Evolutionary conservation across 35 echinoderm and acorn worm species (phyloP), one percentile per base, ranked within the genome.

Genomic region (Strongylocentrotus purpuratus): DNA sequence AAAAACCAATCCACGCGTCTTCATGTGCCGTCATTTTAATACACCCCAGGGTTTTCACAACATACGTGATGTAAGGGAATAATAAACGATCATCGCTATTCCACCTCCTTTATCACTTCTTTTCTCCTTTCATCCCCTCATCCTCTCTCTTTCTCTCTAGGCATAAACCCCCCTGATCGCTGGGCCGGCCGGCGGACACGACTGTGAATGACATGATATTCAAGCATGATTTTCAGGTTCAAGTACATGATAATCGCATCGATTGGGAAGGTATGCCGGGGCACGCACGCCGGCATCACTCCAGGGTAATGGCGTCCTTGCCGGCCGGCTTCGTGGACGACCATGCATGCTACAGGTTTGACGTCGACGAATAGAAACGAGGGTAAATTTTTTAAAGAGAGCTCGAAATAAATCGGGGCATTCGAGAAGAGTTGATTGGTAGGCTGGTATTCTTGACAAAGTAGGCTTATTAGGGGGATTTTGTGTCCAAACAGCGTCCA

Each of bases 171-270:
- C 65, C 61, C 17, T 46, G 87, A 33, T 89, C 33, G 45, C 12
- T 45, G 86, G 33, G 20, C 70, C 31, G 14, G n/a, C 28, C 9
- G 33, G 85, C n/a, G 33, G 85, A 86, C 87, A 45, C 31, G 32
- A 9, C 87, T 46, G 45, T 89, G 33, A 46, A 45, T 89, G 87
- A 89, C 87, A 89, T 89, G 87, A 89, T 89, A 89, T 89, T 33
- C 87, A 41, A 88, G 32, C 45, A 88, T 46, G 32, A 46, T 46
- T 88, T 88, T 88, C 87, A 89, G 87, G 87, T 89, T 89, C 87
- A 89, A 89, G 87, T 89, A 46, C 87, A 89, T 45, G 12, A 11
- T 89, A 46, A 89, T 89, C 33, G 32, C 45, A 89, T 33, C 87
- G 32, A 89, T 89, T 17, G 17, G 33, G 45, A 46, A 4, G 15